phyloP scores from a whole-genome alignment of 1,140 invertebrate species.

The Drosophila asahinai region DNA sequence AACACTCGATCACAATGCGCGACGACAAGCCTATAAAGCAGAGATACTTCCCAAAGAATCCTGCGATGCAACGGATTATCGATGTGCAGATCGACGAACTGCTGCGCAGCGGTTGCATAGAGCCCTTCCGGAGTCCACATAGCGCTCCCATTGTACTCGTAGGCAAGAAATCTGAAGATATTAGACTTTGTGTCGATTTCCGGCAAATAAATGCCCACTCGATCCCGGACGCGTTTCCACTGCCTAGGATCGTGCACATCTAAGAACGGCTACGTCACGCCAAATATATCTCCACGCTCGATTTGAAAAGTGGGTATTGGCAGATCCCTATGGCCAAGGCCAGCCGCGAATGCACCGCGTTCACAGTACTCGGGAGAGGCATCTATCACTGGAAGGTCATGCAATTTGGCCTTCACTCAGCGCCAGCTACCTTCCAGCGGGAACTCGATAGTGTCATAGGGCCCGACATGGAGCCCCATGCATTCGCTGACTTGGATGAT shows the following conservation, averaged over 20 bases:
- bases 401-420: slow-evolving; percentile 85
- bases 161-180: background rate
- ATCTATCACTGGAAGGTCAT: slow-evolving; percentile 78
- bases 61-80: no score
- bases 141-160: background rate
- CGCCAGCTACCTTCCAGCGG: slow-evolving; percentile 49
- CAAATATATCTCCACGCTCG: no score
- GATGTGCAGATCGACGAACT: no score
- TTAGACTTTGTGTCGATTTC: background rate
- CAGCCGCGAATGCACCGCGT: background rate
- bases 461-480: slow-evolving; percentile 42
- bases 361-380: background rate
- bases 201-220: background rate
- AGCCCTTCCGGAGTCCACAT: no score
- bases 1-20: no score
- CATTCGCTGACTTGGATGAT: slow-evolving; percentile 38
- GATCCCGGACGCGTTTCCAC: background rate
- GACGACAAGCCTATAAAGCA: no score
- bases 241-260: no score
- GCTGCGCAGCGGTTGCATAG: no score
- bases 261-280: no score
- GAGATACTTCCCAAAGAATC: no score
- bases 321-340: no score
- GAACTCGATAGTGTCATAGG: slow-evolving; percentile 5
- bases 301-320: no score